Base-by-base conservation (phyloP, 2,797 vertebrate species). In the Paramormyrops hopkinsi region DNA sequence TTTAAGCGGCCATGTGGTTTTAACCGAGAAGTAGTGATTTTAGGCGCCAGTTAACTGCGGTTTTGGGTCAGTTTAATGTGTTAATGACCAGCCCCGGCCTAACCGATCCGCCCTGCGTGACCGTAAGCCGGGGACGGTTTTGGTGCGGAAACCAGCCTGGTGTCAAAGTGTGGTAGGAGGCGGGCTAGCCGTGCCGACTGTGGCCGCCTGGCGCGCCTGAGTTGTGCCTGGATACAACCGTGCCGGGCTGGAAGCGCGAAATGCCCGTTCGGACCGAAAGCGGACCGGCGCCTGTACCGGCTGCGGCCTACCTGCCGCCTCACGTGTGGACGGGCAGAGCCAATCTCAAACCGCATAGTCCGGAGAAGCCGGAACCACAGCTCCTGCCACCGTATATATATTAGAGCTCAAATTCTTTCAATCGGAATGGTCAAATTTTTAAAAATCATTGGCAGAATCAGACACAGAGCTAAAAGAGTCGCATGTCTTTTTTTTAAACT, bases 171-270 rank as follows among this genome's bases (percentile, higher is more conserved):
- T 46, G 46, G 3, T 84, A 17, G n/a, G 11, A 46, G 46, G 9
- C 46, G 82, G 82, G n/a, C 25, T 85, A 51, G 3, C n/a, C 11
- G 41, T 25, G 11, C 48, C 46, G 48, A 22, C 41, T 8, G 22
- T 17, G 11, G 82, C 92, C 92, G 11, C 73, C n/a, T 59, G 56
- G 56, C 19, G 19, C 4, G 56, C 7, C 62, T 3, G 62, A 73
- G 29, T 2, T 14, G 65, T 33, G 4, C 65, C 12, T 37, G 65
- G 14, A 37, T 73, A 37, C 37, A 37, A 14, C 65, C 29, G 4
- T 37, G 65, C 65, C 29, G 65, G 65, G 12, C 12, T 73, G 41
- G 37, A 1, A 79, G 73, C 37, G 73, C 14, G 76, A 22, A 46
- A 46, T n/a, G 37, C 76, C 6, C 37, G 37, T 22, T 19, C 7